Evolutionary conservation across 2,797 vertebrate species (phyloP), one percentile per base, ranked within the genome.

Genomic region (Darevskia nairensis): DNA sequence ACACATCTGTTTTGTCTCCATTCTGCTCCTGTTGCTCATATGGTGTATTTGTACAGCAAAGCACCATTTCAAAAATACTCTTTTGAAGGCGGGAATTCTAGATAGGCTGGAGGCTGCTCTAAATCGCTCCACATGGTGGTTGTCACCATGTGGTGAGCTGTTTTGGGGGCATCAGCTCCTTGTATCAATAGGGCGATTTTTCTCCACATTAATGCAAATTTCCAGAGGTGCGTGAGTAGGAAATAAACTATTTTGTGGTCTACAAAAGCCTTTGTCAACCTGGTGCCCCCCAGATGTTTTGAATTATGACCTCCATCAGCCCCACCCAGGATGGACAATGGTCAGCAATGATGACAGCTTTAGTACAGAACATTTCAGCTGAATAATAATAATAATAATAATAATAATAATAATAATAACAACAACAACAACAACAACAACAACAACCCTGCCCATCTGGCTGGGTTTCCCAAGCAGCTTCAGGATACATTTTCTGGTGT

Each of bases 1-100:
- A 81, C 59, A 85, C 78, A 89, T 88, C 81, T 85, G 83, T 85
- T 85, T 89, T 89, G 86, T 83, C 86, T 88, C 74, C 44, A 23
- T 78, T 88, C 80, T 88, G 80, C 74, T 46, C 72, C 44, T 85
- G 83, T 82, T 87, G 55, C 80, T 89, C 84, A 89, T 80, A 86
- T 85, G 78, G 44, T 77, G 69, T 75, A 61, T 85, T 76, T 86
- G 44, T 76, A 82, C 4, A 21, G 72, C 86, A 59, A 83, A 69
- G 55, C 44, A 68, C 10, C 61, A 81, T 86, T 86, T 86, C 44
- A 86, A 89, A 82, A 89, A 82, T 59, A 86, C 61, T 39, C 78
- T 76, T 89, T 82, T 82, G 61, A 89, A 86, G 59, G 61, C 19
- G 23, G 83, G 68, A 85, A 76, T 85, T n/a, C 84, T 68, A 85